Evolutionary conservation across 1,140 invertebrate species (phyloP), one percentile per base, ranked within the genome.

Genomic region (Rhyzopertha dominica): DNA sequence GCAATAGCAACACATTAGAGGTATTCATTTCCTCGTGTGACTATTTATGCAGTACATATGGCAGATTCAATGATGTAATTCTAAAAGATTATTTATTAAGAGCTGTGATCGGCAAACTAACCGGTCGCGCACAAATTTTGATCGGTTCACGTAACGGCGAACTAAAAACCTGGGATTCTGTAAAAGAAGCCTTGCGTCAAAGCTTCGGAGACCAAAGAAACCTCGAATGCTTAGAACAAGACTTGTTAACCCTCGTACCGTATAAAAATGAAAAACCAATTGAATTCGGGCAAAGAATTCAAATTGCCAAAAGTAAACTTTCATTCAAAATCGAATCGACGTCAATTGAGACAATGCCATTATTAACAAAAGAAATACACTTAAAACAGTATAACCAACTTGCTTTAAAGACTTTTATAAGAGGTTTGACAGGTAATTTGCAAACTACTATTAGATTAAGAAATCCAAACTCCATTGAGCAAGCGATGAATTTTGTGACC

Each of bases 191-290:
- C 1, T 18, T 56, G 23, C 31, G 31, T 24, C 13, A 44, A n/a
- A 54, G 31, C 36, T 51, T 54, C 31, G 22, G 44, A 8, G 44
- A 54, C 43, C 54, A 57, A 45, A 37, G 51, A 34, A 48, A 49
- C n/a, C 17, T 49, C 23, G 49, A 54, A 40, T 57, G 54, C 36
- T 30, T 57, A 32, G 39, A 45, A 23, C 45, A 54, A 41, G 52
- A 57, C 32, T 25, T 54, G 10, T 34, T 57, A 19, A 38, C 38
- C 22, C 34, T 54, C 28, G 35, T 30, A 45, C 42, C 49, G 4
- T 28, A 34, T 17, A 57, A 54, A 51, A 46, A 42, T 37, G 45
- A 54, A 51, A 37, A 8, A 3, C 38, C 42, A 9, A 28, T 38
- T 37, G 34, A 42, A 24, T 54, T 56, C 43, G 51, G 43, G 16